A percentile compares a stretch with the other conserved stretches of the same genome.
Conservation (phyloP, 2,888 invertebrate species). For the Idaea dimidiata region DNA sequence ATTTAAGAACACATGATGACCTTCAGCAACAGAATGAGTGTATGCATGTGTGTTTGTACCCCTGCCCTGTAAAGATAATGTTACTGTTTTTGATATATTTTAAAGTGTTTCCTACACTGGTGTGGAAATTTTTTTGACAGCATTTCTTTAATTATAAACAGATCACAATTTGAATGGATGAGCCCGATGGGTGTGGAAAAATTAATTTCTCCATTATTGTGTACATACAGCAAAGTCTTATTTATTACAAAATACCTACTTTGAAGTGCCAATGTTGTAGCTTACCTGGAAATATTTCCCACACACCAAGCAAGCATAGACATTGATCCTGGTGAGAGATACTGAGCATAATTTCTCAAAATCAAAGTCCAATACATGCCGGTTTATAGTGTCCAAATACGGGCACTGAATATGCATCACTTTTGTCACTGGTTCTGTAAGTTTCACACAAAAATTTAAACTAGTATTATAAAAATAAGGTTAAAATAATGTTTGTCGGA, state of each 20-base stretch:
- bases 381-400: conserved; percentile 98
- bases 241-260: too few relatives aligned
- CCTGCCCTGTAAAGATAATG: conserved; percentile 84
- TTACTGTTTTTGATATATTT: too few relatives aligned
- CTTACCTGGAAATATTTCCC: conserved; percentile 95
- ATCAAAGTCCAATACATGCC: conserved; percentile 98
- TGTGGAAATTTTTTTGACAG: too few relatives aligned
- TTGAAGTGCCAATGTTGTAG: too few relatives aligned
- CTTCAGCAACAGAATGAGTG: conserved; percentile 98
- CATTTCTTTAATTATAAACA: too few relatives aligned
- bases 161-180: too few relatives aligned
- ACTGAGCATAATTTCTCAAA: conserved; percentile 99
- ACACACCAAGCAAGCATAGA: conserved; percentile 99
- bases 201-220: too few relatives aligned
- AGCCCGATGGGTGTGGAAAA: too few relatives aligned
- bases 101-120: too few relatives aligned
- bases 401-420: conserved; percentile 87
- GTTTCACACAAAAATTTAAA: background rate
- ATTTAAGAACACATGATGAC: conserved; percentile 99
- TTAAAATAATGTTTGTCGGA: too few relatives aligned
- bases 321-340: conserved; percentile 98
- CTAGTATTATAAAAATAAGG: too few relatives aligned
- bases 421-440: conserved; percentile 55
- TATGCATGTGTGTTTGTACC: conserved; percentile 99
- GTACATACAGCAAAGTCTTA: too few relatives aligned